Percentiles rank a stretch among this genome's conserved stretches.
Conservation (phyloP, 2,113 vertebrate genomes). For the Syngnathus scovelli region DNA sequence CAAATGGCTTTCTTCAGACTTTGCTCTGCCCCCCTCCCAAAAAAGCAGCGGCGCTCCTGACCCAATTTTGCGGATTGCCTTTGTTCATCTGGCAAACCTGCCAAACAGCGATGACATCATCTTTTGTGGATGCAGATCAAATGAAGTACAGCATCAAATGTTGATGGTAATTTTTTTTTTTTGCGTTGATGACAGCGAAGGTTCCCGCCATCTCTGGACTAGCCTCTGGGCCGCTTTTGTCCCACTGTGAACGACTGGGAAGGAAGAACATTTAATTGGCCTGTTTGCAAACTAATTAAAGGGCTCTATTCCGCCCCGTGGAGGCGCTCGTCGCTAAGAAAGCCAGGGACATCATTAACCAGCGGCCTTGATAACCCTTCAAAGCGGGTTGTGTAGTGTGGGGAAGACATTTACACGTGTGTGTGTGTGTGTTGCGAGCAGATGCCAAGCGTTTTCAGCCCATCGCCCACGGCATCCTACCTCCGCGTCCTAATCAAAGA, state of each 20-base stretch:
- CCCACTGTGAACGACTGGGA: constrained; percentile 58
- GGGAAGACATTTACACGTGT: constrained; percentile 59
- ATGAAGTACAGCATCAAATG: not conserved
- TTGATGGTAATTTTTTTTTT: not conserved
- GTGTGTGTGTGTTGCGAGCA: constrained; percentile 49
- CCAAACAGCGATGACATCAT: not conserved
- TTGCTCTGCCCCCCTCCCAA: too few species aligned
- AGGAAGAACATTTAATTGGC: constrained; percentile 68
- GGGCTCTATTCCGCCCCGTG: constrained; percentile 60
- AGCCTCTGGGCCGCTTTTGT: constrained; percentile 55
- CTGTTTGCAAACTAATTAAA: constrained; percentile 73
- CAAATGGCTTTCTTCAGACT: too few species aligned
- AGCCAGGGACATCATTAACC: constrained; percentile 71
- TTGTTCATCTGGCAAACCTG: not conserved
- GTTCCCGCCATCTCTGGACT: constrained; percentile 41
- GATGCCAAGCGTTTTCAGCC: constrained; percentile 67
- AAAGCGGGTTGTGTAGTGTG: constrained; percentile 63
- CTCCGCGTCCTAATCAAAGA: constrained; percentile 66
- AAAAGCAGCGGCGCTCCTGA: not conserved
- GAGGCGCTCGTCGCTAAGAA: constrained; percentile 61
- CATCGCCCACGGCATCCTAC: constrained; percentile 64
- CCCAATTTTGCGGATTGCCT: not conserved
- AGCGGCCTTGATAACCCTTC: constrained; percentile 73
- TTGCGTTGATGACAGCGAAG: not conserved
- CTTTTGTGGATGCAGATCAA: not conserved